A percentile compares a stretch with the other conserved stretches of the same genome.
Evolutionary conservation across 1,140 invertebrate species (phyloP).

Genomic region (Melanaphis sacchari): DNA sequence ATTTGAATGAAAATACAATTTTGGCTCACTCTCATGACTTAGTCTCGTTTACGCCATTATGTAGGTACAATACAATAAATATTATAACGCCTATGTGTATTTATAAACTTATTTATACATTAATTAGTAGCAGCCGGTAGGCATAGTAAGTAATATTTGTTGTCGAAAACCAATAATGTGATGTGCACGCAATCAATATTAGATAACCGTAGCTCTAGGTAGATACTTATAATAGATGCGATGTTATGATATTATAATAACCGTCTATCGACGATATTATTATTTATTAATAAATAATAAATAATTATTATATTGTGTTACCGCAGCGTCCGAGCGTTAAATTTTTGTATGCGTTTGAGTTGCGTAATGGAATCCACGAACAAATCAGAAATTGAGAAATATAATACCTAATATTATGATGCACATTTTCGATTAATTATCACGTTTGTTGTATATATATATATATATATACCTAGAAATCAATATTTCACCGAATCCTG

Average conservation of each 20-base stretch:
- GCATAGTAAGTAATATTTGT: not conserved
- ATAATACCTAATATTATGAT: not conserved
- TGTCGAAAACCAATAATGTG: not conserved
- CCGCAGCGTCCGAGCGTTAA: not conserved
- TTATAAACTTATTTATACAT: not conserved
- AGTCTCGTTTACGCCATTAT: not conserved
- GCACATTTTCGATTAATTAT: constrained; percentile 1
- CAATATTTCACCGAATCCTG: constrained; percentile 47
- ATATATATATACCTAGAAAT: not conserved
- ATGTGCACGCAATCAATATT: not conserved
- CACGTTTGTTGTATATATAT: not conserved
- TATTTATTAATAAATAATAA: not conserved
- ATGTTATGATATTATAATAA: not conserved
- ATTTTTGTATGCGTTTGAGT: not conserved
- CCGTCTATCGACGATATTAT: not conserved
- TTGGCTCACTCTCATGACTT: not conserved
- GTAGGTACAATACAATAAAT: not conserved
- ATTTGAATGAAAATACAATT: not conserved
- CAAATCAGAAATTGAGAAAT: not conserved
- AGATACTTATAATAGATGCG: not conserved
- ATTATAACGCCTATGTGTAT: not conserved
- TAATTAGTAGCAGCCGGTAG: not conserved
- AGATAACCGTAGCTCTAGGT: not conserved
- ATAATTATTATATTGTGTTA: not conserved
- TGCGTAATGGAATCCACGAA: not conserved